Evolutionary conservation across 2,113 vertebrate genomes (phyloP).

Genomic region (Callochromis pleurospilus): DNA sequence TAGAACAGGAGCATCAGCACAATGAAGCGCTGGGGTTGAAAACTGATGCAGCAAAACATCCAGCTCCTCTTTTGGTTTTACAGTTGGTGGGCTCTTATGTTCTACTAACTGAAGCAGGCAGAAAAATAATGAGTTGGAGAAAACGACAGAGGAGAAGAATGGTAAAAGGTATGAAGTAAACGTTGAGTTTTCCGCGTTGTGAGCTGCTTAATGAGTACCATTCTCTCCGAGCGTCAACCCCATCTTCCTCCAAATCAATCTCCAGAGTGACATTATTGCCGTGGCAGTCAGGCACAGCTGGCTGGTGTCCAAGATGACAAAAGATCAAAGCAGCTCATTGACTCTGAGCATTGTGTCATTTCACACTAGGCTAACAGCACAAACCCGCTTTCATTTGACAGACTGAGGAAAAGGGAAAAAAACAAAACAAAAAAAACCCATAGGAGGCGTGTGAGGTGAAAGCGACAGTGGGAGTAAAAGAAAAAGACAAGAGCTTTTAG

Average conservation of each 20-base stretch:
- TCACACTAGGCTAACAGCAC: constrained; percentile 45
- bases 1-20: neutral
- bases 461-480: neutral
- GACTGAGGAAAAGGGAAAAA: neutral
- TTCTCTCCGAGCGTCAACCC: constrained; percentile 4
- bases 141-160: constrained; percentile 1
- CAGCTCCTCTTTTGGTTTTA: constrained; percentile 10
- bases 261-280: constrained; percentile 35
- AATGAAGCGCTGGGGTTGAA: neutral
- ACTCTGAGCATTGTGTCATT: constrained; percentile 48
- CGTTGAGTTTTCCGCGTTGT: constrained; percentile 14
- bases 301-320: constrained; percentile 46
- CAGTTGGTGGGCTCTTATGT: neutral
- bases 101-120: constrained; percentile 30
- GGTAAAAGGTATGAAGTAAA: constrained; percentile 26
- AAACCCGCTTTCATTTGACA: constrained; percentile 37
- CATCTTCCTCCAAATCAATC: constrained; percentile 52
- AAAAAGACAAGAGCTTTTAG: neutral
- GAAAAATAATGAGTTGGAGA: constrained; percentile 43
- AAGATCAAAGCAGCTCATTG: constrained; percentile 58
- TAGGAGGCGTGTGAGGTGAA: neutral
- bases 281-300: constrained; percentile 42
- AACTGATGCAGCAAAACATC: constrained; percentile 28
- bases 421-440: neutral
- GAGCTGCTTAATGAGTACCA: constrained; percentile 38